Percentiles rank a stretch among this genome's conserved stretches.
These are phyloP conservation scores for Sycophila sp. DNA, from an alignment of 1,140 invertebrate species.

Conservation along the genomic window DNA sequence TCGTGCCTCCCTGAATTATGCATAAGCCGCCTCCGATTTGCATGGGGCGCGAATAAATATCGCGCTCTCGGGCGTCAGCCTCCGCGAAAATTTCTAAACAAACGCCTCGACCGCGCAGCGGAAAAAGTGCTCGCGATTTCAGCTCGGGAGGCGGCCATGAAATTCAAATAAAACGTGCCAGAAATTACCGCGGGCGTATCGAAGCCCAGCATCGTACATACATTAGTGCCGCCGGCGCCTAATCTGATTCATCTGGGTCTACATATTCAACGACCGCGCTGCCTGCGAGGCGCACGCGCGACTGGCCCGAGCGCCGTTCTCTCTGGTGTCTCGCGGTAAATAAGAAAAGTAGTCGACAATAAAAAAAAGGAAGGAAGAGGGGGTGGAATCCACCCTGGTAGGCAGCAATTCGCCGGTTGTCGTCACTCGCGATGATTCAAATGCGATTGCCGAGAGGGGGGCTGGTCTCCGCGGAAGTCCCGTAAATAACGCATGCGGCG, in stretches of 20 bases:
- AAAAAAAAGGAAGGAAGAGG: neutral
- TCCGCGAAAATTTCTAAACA: no score
- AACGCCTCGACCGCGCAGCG: no score
- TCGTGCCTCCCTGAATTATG: neutral
- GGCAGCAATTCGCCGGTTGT: no score
- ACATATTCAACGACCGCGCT: neutral
- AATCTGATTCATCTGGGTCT: neutral
- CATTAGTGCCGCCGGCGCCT: no score
- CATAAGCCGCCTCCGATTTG: neutral
- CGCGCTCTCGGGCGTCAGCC: neutral
- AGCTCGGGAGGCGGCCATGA: neutral
- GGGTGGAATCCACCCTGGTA: no score
- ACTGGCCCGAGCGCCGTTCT: neutral
- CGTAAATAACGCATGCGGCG: no score
- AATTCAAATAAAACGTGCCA: slow-evolving; percentile 1
- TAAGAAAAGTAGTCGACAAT: neutral
- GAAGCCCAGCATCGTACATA: neutral
- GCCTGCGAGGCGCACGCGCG: no score
- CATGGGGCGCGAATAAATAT: neutral
- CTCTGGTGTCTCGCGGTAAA: neutral
- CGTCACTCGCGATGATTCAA: no score
- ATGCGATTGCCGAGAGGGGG: no score
- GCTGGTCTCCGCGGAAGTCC: no score
- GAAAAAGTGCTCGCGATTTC: no score
- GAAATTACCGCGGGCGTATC: slow-evolving; percentile 12